phyloP scores from a whole-genome alignment of 2,888 invertebrate species.

The Nomada fabriciana region DNA sequence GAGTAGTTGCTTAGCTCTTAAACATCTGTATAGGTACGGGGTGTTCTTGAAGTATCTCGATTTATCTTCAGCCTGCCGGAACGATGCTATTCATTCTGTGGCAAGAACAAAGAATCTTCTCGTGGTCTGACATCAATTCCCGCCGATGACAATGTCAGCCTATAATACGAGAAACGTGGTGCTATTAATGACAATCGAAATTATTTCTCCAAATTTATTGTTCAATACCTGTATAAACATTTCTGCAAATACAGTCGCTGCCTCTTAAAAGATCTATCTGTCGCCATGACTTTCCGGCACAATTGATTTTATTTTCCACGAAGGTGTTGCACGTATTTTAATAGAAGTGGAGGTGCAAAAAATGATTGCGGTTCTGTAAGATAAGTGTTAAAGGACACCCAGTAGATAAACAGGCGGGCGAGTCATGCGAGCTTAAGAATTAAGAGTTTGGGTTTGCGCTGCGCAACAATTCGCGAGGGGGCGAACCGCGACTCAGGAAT shows the following conservation, averaged over 20 bases:
- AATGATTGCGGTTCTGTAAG: neutral
- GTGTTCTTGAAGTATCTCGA: conserved; percentile 81
- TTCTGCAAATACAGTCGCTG: neutral
- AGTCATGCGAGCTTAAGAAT: conserved; percentile 75
- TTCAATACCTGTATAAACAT: neutral
- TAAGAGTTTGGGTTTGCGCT: conserved; percentile 77
- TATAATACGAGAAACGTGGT: neutral
- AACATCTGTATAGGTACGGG: conserved; percentile 83
- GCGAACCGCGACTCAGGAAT: conserved; percentile 78
- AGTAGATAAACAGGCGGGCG: conserved; percentile 58
- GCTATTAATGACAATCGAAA: too few relatives aligned
- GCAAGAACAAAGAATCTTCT: conserved; percentile 3
- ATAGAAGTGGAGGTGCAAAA: too few relatives aligned
- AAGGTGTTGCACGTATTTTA: neutral
- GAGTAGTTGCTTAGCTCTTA: conserved; percentile 83
- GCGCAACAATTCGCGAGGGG: conserved; percentile 79
- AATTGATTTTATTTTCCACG: neutral
- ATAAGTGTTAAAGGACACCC: conserved; percentile 54
- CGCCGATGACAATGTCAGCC: neutral
- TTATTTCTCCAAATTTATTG: neutral
- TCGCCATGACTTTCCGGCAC: too few relatives aligned
- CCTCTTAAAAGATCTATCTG: neutral
- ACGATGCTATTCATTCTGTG: conserved; percentile 38
- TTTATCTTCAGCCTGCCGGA: conserved; percentile 56
- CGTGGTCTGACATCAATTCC: neutral